These are phyloP conservation scores for Rhagonycha fulva DNA, from an alignment of 2,888 invertebrate genomes.

Conservation along the genomic window DNA sequence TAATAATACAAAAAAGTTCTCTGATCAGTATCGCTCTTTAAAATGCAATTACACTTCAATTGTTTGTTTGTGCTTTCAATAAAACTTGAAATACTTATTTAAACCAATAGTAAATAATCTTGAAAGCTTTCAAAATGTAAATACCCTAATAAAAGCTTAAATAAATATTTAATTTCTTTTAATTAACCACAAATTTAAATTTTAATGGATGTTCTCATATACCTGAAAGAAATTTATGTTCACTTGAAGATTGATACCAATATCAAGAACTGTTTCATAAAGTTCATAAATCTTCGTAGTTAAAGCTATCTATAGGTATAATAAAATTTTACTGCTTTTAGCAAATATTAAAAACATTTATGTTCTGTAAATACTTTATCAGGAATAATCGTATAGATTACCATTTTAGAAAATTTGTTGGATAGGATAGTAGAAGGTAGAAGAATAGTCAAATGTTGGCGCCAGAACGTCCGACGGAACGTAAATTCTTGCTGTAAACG, in stretches of 20 bases:
- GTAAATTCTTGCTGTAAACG: constrained; percentile 25
- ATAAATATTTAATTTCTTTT: too few species aligned
- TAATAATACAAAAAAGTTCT: too few species aligned
- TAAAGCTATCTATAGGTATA: background rate
- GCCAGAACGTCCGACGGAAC: constrained; percentile 38
- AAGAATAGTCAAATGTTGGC: constrained; percentile 31
- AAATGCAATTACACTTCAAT: too few species aligned
- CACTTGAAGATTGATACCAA: background rate
- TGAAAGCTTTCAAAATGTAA: background rate
- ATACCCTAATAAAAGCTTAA: background rate
- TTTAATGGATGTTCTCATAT: background rate
- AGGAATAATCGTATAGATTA: background rate
- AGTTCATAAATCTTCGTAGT: background rate
- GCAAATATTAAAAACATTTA: background rate
- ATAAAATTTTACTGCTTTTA: background rate
- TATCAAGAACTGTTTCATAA: background rate
- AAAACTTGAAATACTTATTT: too few species aligned
- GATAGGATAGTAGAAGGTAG: constrained; percentile 21
- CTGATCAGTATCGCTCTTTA: too few species aligned
- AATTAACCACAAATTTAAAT: background rate
- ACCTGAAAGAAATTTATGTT: background rate
- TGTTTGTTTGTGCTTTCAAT: too few species aligned
- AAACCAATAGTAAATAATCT: too few species aligned
- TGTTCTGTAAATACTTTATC: background rate
- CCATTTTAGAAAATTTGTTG: background rate